Evolutionary conservation across 2,888 invertebrate species (phyloP).

Genomic region (Catocala sponsa): DNA sequence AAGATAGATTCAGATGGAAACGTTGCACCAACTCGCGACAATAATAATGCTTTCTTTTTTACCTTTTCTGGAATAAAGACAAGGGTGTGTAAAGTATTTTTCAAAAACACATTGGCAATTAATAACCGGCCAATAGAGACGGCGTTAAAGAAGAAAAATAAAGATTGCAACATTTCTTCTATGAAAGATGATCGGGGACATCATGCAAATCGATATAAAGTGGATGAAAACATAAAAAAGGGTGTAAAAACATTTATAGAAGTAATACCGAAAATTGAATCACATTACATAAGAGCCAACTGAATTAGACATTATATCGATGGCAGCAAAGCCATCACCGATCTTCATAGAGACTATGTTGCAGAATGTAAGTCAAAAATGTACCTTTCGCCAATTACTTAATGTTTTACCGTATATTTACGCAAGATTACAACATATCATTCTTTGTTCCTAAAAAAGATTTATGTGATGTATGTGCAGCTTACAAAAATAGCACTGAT

Average conservation of each 20-base stretch:
- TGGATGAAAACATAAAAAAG: slow-evolving; percentile 20
- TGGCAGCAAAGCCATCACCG: slow-evolving; percentile 35
- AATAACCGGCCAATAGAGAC: slow-evolving; percentile 34
- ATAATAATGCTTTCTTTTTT: slow-evolving; percentile 25
- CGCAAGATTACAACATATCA: slow-evolving; percentile 41
- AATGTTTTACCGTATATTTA: slow-evolving; percentile 46
- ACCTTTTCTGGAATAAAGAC: slow-evolving; percentile 18
- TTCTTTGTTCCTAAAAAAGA: slow-evolving; percentile 43
- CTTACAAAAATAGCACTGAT: slow-evolving; percentile 33
- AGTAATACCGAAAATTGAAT: slow-evolving; percentile 26
- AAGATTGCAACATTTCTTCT: slow-evolving; percentile 33
- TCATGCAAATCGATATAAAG: slow-evolving; percentile 11
- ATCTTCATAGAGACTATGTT: slow-evolving; percentile 42
- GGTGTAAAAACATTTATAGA: slow-evolving; percentile 20
- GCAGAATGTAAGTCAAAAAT: slow-evolving; percentile 30
- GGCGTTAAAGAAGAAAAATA: slow-evolving; percentile 39
- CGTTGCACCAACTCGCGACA: slow-evolving; percentile 13
- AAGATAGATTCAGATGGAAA: slow-evolving; percentile 20
- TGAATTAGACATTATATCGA: slow-evolving; percentile 34
- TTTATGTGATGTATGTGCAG: slow-evolving; percentile 38
- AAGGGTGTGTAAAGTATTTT: slow-evolving; percentile 33
- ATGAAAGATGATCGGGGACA: slow-evolving; percentile 36
- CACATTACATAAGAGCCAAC: slow-evolving; percentile 32
- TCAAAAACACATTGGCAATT: slow-evolving; percentile 31
- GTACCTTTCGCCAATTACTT: slow-evolving; percentile 18